These are phyloP conservation scores for Plecotus auritus DNA, from an alignment of 2,113 vertebrate species.

Conservation along the genomic window DNA sequence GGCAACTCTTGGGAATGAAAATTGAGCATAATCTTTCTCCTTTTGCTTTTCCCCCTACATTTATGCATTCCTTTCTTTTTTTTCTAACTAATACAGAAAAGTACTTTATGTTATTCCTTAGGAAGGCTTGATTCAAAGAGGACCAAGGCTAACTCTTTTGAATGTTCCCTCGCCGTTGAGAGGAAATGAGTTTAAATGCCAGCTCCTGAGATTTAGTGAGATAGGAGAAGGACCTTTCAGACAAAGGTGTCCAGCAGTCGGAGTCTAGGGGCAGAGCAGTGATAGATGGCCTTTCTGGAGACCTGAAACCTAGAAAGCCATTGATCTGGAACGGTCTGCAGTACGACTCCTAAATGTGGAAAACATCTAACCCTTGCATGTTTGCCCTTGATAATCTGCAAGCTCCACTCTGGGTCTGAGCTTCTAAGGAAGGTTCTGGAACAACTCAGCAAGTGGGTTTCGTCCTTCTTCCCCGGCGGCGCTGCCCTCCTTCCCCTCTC, in stretches of 20 bases:
- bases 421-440: neutral
- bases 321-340: neutral
- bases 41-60: neutral
- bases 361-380: neutral
- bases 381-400: neutral
- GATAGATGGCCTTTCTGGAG: neutral
- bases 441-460: neutral
- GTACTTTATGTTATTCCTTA: neutral
- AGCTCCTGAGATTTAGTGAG: neutral
- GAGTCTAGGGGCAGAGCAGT: neutral
- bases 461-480: neutral
- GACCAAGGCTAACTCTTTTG: neutral
- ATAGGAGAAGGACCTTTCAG: neutral
- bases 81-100: neutral
- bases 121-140: constrained; percentile 4
- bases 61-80: neutral
- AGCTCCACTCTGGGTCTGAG: neutral
- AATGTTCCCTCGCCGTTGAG: neutral
- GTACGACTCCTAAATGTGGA: neutral
- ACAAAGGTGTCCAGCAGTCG: neutral
- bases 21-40: neutral
- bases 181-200: constrained; percentile 20
- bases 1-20: constrained; percentile 3
- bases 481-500: neutral
- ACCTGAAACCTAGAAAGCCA: neutral